phyloP scores from a whole-genome alignment of 2,113 vertebrate genomes.

The Sebastes fasciatus region DNA sequence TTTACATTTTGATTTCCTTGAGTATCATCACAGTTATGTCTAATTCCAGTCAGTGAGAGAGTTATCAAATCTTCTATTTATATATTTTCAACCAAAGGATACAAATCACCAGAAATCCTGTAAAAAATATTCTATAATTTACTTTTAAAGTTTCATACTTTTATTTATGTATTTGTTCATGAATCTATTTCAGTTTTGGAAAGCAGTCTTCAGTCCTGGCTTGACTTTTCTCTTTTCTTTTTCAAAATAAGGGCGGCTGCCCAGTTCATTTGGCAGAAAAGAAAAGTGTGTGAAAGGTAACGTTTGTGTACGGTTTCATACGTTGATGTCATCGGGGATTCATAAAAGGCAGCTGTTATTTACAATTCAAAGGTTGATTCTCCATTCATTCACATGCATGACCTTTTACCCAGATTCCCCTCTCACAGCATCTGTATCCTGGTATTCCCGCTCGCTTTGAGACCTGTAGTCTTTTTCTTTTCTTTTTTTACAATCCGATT shows the following conservation, averaged over 20 bases:
- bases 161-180: background rate
- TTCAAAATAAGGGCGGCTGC: background rate
- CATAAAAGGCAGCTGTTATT: constrained; percentile 66
- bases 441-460: constrained; percentile 10
- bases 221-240: background rate
- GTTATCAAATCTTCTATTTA: background rate
- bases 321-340: constrained; percentile 50
- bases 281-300: constrained; percentile 72
- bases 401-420: constrained; percentile 78
- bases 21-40: background rate
- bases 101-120: background rate
- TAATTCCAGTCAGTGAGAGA: background rate
- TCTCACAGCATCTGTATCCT: constrained; percentile 44
- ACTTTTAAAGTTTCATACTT: background rate
- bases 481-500: constrained; percentile 25
- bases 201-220: background rate
- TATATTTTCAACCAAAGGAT: background rate
- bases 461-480: constrained; percentile 2
- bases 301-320: background rate
- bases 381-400: constrained; percentile 51
- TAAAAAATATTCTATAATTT: background rate
- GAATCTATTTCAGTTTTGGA: background rate
- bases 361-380: constrained; percentile 41
- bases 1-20: background rate
- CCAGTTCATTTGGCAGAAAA: constrained; percentile 16